phyloP scores from a whole-genome alignment of 1,140 invertebrate species.

The Chironomus striatipennis region DNA sequence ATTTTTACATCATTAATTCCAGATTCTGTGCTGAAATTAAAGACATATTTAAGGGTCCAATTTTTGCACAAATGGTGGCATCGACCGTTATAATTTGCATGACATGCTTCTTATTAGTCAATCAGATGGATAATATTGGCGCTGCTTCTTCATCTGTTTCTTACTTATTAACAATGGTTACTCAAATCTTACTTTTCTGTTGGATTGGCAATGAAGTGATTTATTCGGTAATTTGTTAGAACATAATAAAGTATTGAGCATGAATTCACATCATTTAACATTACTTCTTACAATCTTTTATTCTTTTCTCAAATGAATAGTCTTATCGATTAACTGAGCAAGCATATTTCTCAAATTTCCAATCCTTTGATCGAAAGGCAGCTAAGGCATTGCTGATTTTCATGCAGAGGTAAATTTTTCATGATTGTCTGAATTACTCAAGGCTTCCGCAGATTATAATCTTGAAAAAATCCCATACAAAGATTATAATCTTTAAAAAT shows the following conservation, averaged over 20 bases:
- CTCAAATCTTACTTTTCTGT: slow-evolving; percentile 29
- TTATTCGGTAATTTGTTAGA: slow-evolving; percentile 28
- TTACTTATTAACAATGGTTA: slow-evolving; percentile 26
- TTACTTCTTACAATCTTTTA: not conserved
- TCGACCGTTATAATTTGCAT: slow-evolving; percentile 27
- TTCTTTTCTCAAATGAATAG: slow-evolving; percentile 25
- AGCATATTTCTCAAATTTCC: not conserved
- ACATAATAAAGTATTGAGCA: slow-evolving; percentile 24
- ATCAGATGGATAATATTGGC: slow-evolving; percentile 27
- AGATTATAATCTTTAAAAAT: too few relatives aligned
- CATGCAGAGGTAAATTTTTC: not conserved
- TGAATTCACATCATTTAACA: not conserved
- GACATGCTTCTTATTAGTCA: slow-evolving; percentile 25
- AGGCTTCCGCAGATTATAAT: too few relatives aligned
- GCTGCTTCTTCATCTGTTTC: slow-evolving; percentile 27
- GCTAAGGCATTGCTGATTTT: not conserved
- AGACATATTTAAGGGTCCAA: slow-evolving; percentile 26
- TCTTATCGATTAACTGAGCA: slow-evolving; percentile 25
- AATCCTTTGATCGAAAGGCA: not conserved
- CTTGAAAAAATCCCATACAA: too few relatives aligned
- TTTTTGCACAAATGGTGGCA: slow-evolving; percentile 27
- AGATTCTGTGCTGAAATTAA: slow-evolving; percentile 28
- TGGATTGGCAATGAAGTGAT: slow-evolving; percentile 32
- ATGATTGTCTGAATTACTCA: too few relatives aligned
- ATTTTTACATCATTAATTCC: not conserved